phyloP scores from a whole-genome alignment of 2,888 invertebrate genomes.

The Cheilosia grossa region DNA sequence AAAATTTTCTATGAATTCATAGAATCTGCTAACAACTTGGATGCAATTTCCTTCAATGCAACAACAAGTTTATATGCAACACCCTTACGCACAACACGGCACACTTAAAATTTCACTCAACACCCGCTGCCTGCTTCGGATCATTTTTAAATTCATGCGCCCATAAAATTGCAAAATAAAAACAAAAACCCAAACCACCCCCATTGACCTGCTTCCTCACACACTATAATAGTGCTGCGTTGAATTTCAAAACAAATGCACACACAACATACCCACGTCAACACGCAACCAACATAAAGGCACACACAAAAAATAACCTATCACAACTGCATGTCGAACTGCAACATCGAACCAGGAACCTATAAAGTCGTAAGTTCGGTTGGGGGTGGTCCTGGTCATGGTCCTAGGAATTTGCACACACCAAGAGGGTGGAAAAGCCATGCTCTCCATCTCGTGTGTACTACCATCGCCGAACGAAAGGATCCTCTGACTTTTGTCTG shows the following conservation, averaged over 20 bases:
- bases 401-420: conserved; percentile 2
- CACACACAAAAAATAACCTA: neutral
- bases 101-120: conserved; percentile 38
- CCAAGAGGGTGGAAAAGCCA: conserved; percentile 16
- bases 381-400: neutral
- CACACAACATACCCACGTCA: conserved; percentile 3
- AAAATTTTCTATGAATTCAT: neutral
- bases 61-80: conserved; percentile 70
- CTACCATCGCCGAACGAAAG: conserved; percentile 32
- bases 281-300: neutral
- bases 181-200: conserved; percentile 32
- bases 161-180: conserved; percentile 36
- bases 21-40: conserved; percentile 57
- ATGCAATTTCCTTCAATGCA: conserved; percentile 17
- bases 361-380: conserved; percentile 14
- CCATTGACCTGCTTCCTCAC: conserved; percentile 64
- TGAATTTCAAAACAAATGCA: conserved; percentile 69
- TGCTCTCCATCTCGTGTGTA: conserved; percentile 34
- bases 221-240: conserved; percentile 24
- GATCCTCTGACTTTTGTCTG: conserved; percentile 68
- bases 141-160: conserved; percentile 14
- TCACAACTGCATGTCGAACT: conserved; percentile 10
- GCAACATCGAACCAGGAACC: conserved; percentile 65
- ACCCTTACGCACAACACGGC: conserved; percentile 59
- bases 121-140: conserved; percentile 16